Evolutionary conservation across 2,888 invertebrate species (phyloP).

Genomic region (Halictus quadricinctus): DNA sequence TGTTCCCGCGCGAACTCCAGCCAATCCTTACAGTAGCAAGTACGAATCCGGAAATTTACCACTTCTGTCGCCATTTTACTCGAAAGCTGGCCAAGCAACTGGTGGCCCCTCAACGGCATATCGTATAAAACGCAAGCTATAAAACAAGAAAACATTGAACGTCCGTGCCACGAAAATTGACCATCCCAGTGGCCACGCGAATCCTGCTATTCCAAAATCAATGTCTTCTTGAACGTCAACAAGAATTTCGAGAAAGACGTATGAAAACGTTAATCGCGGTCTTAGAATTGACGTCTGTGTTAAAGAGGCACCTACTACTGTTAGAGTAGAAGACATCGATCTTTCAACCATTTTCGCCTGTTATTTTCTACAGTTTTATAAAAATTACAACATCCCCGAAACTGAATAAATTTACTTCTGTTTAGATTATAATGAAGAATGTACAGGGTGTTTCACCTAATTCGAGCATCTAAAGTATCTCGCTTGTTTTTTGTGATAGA

Average conservation of each 20-base stretch:
- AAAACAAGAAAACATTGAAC: slow-evolving; percentile 27
- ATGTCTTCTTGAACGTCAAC: not conserved
- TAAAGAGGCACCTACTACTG: not conserved
- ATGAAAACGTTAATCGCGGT: not conserved
- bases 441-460: no score
- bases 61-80: slow-evolving; percentile 69
- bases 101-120: slow-evolving; percentile 66
- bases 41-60: slow-evolving; percentile 75
- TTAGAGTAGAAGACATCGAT: not conserved
- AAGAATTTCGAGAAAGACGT: not conserved
- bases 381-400: not conserved
- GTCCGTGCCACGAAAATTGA: slow-evolving; percentile 22
- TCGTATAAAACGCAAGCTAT: slow-evolving; percentile 9
- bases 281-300: not conserved
- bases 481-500: no score
- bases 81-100: slow-evolving; percentile 71
- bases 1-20: slow-evolving; percentile 23
- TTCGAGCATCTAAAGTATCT: no score
- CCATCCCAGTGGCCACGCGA: not conserved
- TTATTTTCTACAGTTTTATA: not conserved
- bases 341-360: not conserved
- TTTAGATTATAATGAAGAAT: not conserved
- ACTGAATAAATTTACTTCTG: no score
- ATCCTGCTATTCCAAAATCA: not conserved
- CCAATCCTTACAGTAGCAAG: slow-evolving; percentile 34